Conservation (phyloP, 2,113 vertebrate genomes). For the Lophura nycthemera region DNA sequence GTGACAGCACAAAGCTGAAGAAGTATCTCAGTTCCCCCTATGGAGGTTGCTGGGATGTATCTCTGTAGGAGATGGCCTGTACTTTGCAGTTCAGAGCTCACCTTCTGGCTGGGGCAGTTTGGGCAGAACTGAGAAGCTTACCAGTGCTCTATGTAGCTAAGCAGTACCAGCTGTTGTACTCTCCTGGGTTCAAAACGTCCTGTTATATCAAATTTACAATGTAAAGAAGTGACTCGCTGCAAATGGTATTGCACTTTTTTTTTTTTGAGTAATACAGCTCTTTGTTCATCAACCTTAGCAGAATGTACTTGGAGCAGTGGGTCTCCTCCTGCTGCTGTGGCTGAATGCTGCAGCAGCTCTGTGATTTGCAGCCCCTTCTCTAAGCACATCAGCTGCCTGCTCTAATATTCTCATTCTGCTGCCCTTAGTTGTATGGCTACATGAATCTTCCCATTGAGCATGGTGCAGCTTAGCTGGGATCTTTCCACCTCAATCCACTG, state of each 20-base stretch:
- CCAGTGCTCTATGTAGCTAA: fast-evolving
- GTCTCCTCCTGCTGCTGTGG: neutral
- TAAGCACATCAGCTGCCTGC: neutral
- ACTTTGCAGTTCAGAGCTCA: neutral
- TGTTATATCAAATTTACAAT: neutral
- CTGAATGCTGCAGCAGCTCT: neutral
- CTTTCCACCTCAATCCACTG: neutral
- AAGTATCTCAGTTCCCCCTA: neutral
- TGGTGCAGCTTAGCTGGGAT: neutral
- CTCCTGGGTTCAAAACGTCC: fast-evolving
- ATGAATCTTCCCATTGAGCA: neutral
- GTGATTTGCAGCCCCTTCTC: neutral
- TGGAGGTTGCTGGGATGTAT: neutral
- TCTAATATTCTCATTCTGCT: neutral
- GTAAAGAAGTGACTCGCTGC: neutral
- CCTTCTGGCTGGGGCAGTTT: fast-evolving
- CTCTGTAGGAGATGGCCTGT: neutral
- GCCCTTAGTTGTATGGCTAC: neutral
- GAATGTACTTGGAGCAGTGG: neutral
- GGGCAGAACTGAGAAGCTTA: neutral
- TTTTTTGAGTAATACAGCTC: neutral
- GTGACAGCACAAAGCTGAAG: neutral
- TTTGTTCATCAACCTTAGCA: neutral
- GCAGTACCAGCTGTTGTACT: neutral
- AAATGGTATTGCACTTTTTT: fast-evolving